Evolutionary conservation across 2,797 vertebrate species (phyloP).

Genomic region (Pangasius sanitwongsei): DNA sequence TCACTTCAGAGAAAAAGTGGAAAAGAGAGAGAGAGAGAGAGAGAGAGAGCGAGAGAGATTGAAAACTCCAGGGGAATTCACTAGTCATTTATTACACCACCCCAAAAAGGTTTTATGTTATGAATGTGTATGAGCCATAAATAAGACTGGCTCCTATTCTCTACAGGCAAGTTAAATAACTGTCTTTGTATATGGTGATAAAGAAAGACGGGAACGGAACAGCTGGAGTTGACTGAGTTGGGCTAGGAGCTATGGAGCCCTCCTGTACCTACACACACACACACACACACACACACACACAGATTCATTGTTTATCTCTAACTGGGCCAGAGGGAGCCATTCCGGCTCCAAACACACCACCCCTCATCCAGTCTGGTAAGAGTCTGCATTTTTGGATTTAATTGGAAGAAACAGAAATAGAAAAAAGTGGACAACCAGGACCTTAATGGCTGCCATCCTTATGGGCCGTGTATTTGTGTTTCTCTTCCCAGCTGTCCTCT

Average conservation of each 20-base stretch:
- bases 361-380: slow-evolving; percentile 59
- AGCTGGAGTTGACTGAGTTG: slow-evolving; percentile 64
- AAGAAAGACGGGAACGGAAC: slow-evolving; percentile 57
- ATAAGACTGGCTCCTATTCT: slow-evolving; percentile 37
- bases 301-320: slow-evolving; percentile 70
- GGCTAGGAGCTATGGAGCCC: slow-evolving; percentile 57
- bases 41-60: not conserved
- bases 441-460: slow-evolving; percentile 27
- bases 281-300: slow-evolving; percentile 29
- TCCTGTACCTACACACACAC: not conserved
- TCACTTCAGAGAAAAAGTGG: not conserved
- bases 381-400: slow-evolving; percentile 67
- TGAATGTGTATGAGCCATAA: slow-evolving; percentile 22
- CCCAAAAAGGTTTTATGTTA: not conserved
- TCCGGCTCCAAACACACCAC: slow-evolving; percentile 65
- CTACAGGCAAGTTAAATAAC: slow-evolving; percentile 27
- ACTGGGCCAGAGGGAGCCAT: slow-evolving; percentile 73
- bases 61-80: not conserved
- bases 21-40: not conserved
- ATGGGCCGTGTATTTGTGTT: slow-evolving; percentile 3
- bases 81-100: not conserved
- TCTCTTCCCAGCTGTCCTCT: slow-evolving; percentile 6
- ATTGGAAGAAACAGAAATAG: slow-evolving; percentile 65
- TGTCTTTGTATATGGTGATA: slow-evolving; percentile 49
- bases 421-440: slow-evolving; percentile 6